phyloP scores from a whole-genome alignment of 2,888 invertebrate species.

The Chrysodeixis includens region DNA sequence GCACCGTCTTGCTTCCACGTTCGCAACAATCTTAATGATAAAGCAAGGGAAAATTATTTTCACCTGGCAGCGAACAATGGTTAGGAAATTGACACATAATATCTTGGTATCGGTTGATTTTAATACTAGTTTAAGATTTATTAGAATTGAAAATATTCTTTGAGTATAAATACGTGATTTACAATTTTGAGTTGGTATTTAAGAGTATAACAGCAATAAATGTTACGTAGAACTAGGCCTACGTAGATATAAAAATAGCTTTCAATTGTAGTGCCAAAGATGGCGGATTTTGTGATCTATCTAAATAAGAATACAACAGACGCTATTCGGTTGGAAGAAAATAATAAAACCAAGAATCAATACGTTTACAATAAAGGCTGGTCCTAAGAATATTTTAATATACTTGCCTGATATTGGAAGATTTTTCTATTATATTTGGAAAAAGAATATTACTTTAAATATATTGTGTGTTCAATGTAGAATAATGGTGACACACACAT shows the following conservation, averaged over 20 bases:
- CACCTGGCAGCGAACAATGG: constrained; percentile 10
- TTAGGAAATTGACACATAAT: constrained; percentile 18
- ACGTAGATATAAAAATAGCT: constrained; percentile 26
- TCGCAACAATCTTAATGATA: no score
- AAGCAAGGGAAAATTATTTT: constrained; percentile 34
- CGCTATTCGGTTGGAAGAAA: constrained; percentile 63
- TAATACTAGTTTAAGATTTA: not conserved
- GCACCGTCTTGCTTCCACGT: no score
- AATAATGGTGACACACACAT: no score
- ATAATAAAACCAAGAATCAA: constrained; percentile 61
- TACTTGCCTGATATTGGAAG: constrained; percentile 15
- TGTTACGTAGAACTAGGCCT: not conserved
- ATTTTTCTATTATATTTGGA: constrained; percentile 17
- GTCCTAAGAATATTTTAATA: constrained; percentile 36
- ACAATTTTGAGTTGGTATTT: no score
- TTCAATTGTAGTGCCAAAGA: constrained; percentile 20
- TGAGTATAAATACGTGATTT: no score
- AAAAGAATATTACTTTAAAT: no score
- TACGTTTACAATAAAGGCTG: constrained; percentile 53
- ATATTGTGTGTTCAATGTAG: no score
- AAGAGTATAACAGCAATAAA: no score
- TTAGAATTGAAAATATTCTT: no score
- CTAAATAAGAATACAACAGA: constrained; percentile 64
- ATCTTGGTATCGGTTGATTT: constrained; percentile 15
- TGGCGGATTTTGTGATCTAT: constrained; percentile 50